Evolutionary conservation across 2,113 vertebrate species (phyloP).

Genomic region (Lycaon pictus): DNA sequence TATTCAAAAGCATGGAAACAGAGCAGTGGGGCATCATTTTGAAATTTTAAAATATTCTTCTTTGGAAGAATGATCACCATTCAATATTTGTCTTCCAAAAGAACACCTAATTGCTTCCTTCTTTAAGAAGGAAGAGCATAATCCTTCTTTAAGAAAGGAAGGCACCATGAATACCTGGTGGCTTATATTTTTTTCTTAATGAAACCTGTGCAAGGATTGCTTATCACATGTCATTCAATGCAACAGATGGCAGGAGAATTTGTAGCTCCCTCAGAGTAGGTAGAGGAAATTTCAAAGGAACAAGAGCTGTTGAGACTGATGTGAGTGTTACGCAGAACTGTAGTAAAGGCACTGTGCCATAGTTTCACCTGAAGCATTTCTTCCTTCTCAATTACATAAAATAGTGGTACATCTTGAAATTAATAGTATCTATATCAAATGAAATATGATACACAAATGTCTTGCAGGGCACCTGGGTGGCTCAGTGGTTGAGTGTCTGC

Average conservation of each 20-base stretch:
- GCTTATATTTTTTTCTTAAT: neutral
- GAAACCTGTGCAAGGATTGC: neutral
- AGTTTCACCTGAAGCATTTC: neutral
- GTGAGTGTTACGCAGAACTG: neutral
- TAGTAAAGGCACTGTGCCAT: neutral
- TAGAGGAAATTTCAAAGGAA: neutral
- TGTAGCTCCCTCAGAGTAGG: neutral
- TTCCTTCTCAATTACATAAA: neutral
- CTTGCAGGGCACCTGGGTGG: too few species aligned
- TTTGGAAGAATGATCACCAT: neutral
- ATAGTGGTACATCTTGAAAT: neutral
- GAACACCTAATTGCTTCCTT: neutral
- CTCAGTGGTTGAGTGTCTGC: too few species aligned
- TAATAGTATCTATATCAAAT: neutral
- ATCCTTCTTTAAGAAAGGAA: neutral
- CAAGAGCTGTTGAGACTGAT: neutral
- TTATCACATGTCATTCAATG: neutral
- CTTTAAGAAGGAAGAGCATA: neutral
- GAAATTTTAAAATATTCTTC: neutral
- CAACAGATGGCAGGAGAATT: neutral
- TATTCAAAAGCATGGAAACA: neutral
- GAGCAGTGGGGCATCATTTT: neutral
- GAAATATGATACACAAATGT: neutral
- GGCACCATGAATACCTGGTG: neutral
- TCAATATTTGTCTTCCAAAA: neutral